Evolutionary conservation across 2,888 invertebrate species (phyloP), one percentile per base, ranked within the genome.

Genomic region (Glomeris marginata): DNA sequence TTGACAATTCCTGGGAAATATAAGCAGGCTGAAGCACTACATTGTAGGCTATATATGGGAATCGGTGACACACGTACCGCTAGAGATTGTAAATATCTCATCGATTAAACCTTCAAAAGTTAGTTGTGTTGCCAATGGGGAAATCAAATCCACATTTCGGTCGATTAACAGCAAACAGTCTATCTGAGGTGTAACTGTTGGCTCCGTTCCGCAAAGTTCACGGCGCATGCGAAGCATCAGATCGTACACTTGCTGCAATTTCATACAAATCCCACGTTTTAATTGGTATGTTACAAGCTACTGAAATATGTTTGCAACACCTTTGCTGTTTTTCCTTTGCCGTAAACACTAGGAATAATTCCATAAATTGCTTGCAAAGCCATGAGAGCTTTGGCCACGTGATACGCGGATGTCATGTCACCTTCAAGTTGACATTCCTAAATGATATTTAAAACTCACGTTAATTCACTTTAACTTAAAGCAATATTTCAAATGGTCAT

Each of bases 91-190:
- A 68, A 82, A 95, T 51, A 91, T 76, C 67, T 97, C 95, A 69
- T 98, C 98, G 55, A 98, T 86, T 6, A 98, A 74, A 2, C 97
- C 98, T 68, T 95, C 95, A 61, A 97, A 98, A 0, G 97, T 97
- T 35, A 95, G 75, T 63, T 97, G 98, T 0, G 92, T 92, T 1
- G 87, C 80, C 60, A 98, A 72, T 1, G 92, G 87, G 43, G 91
- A 86, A 44, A 97, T 75, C 48, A 92, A 76, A 73, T 99, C 98
- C 2, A 92, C 76, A 41, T 81, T 80, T 22, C 98, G 74, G 68
- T 99, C 98, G 1, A 98, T 70, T 42, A 98, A 69, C 6, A 98
- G 71, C 52, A 97, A 73, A 64, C 86, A 85, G 65, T 95, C 92
- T 43, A 97, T 88, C 50, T 81, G 80, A 8, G 77, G 67, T 1